Evolutionary conservation across 1,140 invertebrate species (phyloP).

Genomic region (Yoshiicerus persimilis): DNA sequence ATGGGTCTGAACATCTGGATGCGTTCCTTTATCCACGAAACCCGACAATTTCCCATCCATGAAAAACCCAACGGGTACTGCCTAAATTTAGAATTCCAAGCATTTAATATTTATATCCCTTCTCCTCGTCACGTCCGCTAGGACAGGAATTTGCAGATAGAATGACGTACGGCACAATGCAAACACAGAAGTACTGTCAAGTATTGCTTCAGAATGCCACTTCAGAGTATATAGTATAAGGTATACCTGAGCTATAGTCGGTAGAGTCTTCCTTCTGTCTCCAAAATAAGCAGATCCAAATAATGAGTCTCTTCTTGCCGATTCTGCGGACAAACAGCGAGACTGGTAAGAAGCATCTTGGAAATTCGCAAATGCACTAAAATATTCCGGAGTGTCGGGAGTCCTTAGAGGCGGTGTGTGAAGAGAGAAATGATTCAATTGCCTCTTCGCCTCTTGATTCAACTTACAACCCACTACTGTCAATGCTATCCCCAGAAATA

Average conservation of each 20-base stretch:
- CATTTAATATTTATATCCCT: background rate
- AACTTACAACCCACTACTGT: conserved; percentile 41
- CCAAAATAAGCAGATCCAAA: conserved; percentile 28
- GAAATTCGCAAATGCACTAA: conserved; percentile 26
- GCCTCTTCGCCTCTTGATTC: conserved; percentile 41
- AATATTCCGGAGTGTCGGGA: conserved; percentile 28
- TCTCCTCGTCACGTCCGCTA: background rate
- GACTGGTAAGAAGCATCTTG: conserved; percentile 1
- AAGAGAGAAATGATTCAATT: conserved; percentile 39
- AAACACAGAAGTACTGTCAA: background rate
- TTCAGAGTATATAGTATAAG: background rate
- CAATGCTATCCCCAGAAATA: conserved; percentile 33
- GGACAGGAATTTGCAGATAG: background rate
- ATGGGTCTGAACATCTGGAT: background rate
- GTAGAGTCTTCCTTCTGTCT: conserved; percentile 35
- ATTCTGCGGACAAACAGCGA: background rate
- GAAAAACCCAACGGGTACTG: conserved; percentile 47
- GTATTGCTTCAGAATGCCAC: background rate
- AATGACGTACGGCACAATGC: background rate
- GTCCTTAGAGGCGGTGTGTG: conserved; percentile 30
- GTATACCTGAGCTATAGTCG: conserved; percentile 45
- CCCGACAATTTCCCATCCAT: conserved; percentile 38
- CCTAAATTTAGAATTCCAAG: conserved; percentile 23
- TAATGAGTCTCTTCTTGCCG: conserved; percentile 31
- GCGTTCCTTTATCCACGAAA: background rate